Base-by-base conservation (phyloP, 2,113 vertebrate genomes). In the Sylvicapra grimmia region DNA sequence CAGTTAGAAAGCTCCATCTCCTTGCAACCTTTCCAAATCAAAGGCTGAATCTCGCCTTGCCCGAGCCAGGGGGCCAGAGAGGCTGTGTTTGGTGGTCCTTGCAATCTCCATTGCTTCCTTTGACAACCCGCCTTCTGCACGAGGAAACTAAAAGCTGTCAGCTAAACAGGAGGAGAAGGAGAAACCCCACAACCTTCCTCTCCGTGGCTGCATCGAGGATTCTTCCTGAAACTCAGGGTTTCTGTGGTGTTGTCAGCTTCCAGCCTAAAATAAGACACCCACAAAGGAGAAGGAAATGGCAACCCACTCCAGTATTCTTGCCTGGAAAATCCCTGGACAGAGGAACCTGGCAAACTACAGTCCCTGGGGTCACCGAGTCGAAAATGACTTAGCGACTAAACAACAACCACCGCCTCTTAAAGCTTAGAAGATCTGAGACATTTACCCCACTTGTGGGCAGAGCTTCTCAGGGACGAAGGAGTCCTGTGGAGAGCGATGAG, bases 1-100 rank as follows among this genome's bases (percentile, higher is more conserved):
- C 95, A 87, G 87, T 92, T 96, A 98, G 87, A 98, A 97, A 96
- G 86, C 49, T 84, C 96, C 65, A 51, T 93, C 84, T 72, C 85
- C 93, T 89, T 47, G 12, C 58, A 94, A 79, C 58, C 65, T 95
- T 86, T 90, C 83, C 47, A 94, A 97, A 95, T 97, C 89, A 97
- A 96, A 97, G 92, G 29, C 40, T 4, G 16, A 94, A 51, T 82
- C 77, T 94, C 47, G 21, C 92, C 51, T 96, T 49, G 44, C 23
- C 79, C 33, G 10, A 95, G 58, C 72, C 68, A 84, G 63, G n/a
- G 79, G 40, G 19, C 25, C 85, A 77, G 86, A 72, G 18, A 86
- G 53, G 40, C 44, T 86, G 51, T 96, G 31, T 77, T 89, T 25
- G 10, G 27, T 8, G 86, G 51, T 19, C 36, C 56, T 59, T 59